phyloP scores from a whole-genome alignment of 2,797 vertebrate genomes.

The Paratrypauchen microcephalus region DNA sequence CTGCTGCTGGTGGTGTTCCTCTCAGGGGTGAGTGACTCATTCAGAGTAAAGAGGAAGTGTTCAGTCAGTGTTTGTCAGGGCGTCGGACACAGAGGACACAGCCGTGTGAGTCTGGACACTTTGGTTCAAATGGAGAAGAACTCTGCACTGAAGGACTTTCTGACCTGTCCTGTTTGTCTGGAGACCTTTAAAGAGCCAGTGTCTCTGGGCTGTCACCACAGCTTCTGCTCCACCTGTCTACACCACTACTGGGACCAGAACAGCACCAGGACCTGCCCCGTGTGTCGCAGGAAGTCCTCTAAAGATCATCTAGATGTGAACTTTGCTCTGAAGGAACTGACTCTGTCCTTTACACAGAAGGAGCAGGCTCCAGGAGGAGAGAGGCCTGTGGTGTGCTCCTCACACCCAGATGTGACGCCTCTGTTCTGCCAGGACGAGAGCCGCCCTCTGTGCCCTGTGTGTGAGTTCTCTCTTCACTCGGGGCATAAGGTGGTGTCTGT shows the following conservation, averaged over 20 bases:
- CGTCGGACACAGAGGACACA: not conserved
- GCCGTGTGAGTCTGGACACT: not conserved
- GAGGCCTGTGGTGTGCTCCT: not conserved
- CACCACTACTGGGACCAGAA: not conserved
- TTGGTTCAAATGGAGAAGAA: conserved; percentile 1
- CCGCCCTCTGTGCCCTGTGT: not conserved
- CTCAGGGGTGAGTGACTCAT: not conserved
- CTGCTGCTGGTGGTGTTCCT: not conserved
- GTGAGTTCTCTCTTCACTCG: conserved; percentile 3
- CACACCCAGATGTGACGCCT: not conserved
- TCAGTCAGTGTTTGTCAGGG: not conserved
- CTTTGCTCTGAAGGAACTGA: conserved; percentile 4
- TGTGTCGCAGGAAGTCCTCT: not conserved
- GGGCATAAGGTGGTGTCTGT: conserved; percentile 1
- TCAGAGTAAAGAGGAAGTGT: not conserved
- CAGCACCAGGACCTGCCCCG: not conserved
- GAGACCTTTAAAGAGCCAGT: conserved; percentile 2
- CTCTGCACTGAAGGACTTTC: not conserved
- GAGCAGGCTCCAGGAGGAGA: not conserved
- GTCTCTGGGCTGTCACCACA: conserved; percentile 6
- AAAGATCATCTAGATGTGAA: not conserved
- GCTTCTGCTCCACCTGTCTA: not conserved
- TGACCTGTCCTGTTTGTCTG: conserved; percentile 7
- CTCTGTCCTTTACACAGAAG: not conserved
- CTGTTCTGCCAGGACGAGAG: conserved; percentile 11